Evolutionary conservation across 2,888 invertebrate genomes (phyloP).

Genomic region (Laothoe populi): DNA sequence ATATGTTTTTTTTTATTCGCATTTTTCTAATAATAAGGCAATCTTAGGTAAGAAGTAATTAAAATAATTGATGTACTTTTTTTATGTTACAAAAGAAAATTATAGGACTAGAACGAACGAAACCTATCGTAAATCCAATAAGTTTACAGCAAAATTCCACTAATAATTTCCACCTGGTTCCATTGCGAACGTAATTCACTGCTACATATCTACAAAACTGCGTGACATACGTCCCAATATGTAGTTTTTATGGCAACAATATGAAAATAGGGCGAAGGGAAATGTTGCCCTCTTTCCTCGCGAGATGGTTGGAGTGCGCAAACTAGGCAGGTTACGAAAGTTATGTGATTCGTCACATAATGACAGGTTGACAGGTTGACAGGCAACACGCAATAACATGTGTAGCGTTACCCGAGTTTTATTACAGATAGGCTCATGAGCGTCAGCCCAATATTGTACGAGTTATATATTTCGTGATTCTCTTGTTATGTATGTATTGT

Average conservation of each 20-base stretch:
- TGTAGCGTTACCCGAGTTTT: slow-evolving; percentile 57
- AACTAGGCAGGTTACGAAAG: slow-evolving; percentile 42
- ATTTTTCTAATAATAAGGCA: too few relatives aligned
- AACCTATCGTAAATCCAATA: background rate
- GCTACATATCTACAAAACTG: slow-evolving; percentile 18
- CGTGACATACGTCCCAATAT: slow-evolving; percentile 15
- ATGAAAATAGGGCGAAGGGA: slow-evolving; percentile 26
- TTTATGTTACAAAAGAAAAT: too few relatives aligned
- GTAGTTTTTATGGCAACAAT: slow-evolving; percentile 22
- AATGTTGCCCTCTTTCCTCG: slow-evolving; percentile 23
- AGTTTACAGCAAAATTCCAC: background rate
- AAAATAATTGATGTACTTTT: too few relatives aligned
- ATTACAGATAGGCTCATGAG: slow-evolving; percentile 48
- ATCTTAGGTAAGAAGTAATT: too few relatives aligned
- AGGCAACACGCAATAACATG: slow-evolving; percentile 58
- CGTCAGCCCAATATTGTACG: slow-evolving; percentile 2
- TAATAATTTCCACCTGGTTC: slow-evolving; percentile 2
- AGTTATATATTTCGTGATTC: background rate
- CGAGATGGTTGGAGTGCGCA: slow-evolving; percentile 32
- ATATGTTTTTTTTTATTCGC: too few relatives aligned
- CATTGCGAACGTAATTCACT: slow-evolving; percentile 8
- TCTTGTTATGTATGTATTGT: background rate
- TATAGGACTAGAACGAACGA: background rate
- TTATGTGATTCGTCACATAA: slow-evolving; percentile 55
- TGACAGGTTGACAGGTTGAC: slow-evolving; percentile 57